Conservation (phyloP, 1,140 invertebrate genomes). For the Pogonus chalceus region DNA sequence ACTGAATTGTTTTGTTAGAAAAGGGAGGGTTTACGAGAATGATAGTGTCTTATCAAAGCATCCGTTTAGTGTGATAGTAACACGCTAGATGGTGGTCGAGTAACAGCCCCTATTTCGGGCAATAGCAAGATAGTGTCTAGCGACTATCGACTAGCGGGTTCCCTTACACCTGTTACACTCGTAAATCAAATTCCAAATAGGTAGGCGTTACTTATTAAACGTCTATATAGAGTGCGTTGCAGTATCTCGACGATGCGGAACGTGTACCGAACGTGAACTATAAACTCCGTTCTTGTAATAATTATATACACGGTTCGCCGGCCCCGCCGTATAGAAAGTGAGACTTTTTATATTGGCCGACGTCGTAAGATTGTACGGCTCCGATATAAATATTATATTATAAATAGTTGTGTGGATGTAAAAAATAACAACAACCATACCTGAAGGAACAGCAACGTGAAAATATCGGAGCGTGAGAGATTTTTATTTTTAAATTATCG, state of each 20-base stretch:
- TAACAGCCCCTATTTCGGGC: slow-evolving; percentile 3
- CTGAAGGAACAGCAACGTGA: not conserved
- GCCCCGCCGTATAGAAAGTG: slow-evolving; percentile 27
- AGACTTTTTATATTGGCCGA: slow-evolving; percentile 24
- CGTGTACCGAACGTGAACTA: slow-evolving; percentile 1
- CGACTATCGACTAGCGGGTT: too few relatives aligned
- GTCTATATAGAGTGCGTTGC: slow-evolving; percentile 13
- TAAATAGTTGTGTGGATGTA: slow-evolving; percentile 4
- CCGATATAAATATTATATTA: slow-evolving; percentile 7
- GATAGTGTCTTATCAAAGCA: too few relatives aligned
- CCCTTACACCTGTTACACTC: slow-evolving; percentile 19
- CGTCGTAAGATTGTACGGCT: not conserved
- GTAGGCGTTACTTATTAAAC: slow-evolving; percentile 36
- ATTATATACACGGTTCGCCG: slow-evolving; percentile 5
- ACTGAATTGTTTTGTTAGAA: too few relatives aligned
- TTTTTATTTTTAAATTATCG: slow-evolving; percentile 1
- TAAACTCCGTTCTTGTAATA: slow-evolving; percentile 2
- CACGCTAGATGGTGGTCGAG: not conserved
- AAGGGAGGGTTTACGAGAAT: too few relatives aligned
- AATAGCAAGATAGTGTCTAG: too few relatives aligned
- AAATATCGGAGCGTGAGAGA: slow-evolving; percentile 7
- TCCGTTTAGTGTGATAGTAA: not conserved
- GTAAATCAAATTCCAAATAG: slow-evolving; percentile 38
- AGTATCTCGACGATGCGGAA: slow-evolving; percentile 11
- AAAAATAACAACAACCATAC: not conserved